Evolutionary conservation across 2,888 invertebrate species (phyloP), one percentile per base, ranked within the genome.

Genomic region (Diadegma fenestrale): DNA sequence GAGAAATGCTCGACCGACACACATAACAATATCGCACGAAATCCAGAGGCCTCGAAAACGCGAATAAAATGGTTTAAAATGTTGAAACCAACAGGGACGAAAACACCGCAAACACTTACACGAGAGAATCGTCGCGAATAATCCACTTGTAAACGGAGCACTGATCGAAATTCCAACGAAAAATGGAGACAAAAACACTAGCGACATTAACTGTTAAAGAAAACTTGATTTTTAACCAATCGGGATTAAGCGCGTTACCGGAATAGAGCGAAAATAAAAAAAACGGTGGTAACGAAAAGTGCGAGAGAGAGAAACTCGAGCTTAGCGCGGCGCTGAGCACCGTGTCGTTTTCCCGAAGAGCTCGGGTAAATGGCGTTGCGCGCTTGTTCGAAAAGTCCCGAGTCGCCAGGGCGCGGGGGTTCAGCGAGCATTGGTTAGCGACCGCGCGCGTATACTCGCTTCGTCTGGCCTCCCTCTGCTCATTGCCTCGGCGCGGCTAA

Each of bases 341-440:
- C 82, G 85, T 82, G 58, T 82, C 81, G 79, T 72, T 64, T 82
- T 80, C 61, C 85, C 85, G 77, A 72, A 80, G 82, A 82, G 48
- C 63, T 76, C 79, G 72, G 82, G 80, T 85, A 85, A 85, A 85
- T 85, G 85, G 82, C 84, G 84, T 86, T 86, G 84, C 85, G 80
- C 82, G 78, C 75, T 64, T 45, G 75, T 41, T 66, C 48, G 4
- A 64, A 80, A 84, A 86, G 84, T 86, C 80, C 37, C 54, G 75
- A 69, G 58, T 63, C 88, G 88, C 88, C 88, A 88, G 88, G 90
- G 89, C 84, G 88, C 78, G 78, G 87, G 88, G 85, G 87, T 89
- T 88, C 89, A 87, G 90, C 89, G 88, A 91, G 90, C 90, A 89
- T 90, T 91, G 89, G 89, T 72, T 90, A 89, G 90, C 88, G 90